Conservation (phyloP, 2,888 invertebrate genomes). For the Polietes domitor region DNA sequence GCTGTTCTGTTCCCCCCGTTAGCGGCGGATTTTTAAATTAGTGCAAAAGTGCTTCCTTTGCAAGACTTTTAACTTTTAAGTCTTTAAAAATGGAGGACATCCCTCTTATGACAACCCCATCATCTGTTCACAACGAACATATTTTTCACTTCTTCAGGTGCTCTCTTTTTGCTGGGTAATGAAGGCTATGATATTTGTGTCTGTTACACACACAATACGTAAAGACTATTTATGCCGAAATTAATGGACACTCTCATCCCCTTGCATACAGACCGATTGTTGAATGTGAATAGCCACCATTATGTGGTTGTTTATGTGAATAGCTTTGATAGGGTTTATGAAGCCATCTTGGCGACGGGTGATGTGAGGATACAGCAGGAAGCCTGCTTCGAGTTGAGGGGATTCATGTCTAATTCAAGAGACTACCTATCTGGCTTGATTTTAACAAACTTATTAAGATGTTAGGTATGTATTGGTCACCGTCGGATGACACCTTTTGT, state of each 20-base stretch:
- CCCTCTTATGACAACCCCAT: too few relatives aligned
- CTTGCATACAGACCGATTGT: constrained; percentile 55
- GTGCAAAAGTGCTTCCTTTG: too few relatives aligned
- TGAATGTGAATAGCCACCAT: too few relatives aligned
- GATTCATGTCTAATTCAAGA: constrained; percentile 56
- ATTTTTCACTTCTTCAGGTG: too few relatives aligned
- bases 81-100: too few relatives aligned
- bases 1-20: too few relatives aligned
- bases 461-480: constrained; percentile 50
- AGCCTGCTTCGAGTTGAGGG: constrained; percentile 58
- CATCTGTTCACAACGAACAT: too few relatives aligned
- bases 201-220: constrained; percentile 51
- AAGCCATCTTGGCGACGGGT: constrained; percentile 56
- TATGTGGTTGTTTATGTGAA: constrained; percentile 62
- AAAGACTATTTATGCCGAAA: constrained; percentile 10
- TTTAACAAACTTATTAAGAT: constrained; percentile 44
- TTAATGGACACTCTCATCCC: constrained; percentile 34
- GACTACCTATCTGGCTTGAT: neutral
- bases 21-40: too few relatives aligned
- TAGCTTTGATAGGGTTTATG: constrained; percentile 54
- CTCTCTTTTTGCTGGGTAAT: too few relatives aligned
- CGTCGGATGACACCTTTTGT: constrained; percentile 47
- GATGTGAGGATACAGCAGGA: constrained; percentile 54
- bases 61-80: too few relatives aligned
- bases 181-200: constrained; percentile 64